phyloP scores from a whole-genome alignment of 2,888 invertebrate species.

The Coelogynopora nodosa region DNA sequence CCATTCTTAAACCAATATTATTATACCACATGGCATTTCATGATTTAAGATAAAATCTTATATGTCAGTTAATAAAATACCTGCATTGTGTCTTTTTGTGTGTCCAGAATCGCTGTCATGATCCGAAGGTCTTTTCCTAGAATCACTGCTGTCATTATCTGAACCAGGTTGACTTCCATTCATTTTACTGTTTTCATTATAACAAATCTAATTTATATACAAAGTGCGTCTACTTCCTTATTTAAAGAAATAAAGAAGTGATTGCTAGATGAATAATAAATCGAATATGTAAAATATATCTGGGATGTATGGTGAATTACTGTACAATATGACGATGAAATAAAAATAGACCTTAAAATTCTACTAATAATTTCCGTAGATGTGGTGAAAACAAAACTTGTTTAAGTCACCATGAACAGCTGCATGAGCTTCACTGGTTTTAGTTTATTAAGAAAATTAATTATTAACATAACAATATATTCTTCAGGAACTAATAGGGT shows the following conservation, averaged over 20 bases:
- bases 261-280: neutral
- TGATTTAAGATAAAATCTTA: no score
- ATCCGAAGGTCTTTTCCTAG: slow-evolving; percentile 61
- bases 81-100: slow-evolving; percentile 60
- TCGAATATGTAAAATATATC: neutral
- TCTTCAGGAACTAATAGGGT: no score
- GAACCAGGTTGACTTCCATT: slow-evolving; percentile 22
- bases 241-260: neutral
- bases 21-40: no score
- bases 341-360: neutral
- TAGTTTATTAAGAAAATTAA: neutral
- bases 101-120: slow-evolving; percentile 60
- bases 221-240: neutral
- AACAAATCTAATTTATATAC: neutral
- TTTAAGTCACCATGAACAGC: neutral
- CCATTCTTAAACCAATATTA: no score
- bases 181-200: neutral
- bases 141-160: slow-evolving; percentile 51
- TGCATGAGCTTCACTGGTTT: neutral
- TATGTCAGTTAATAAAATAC: slow-evolving; percentile 45
- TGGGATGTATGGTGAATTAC: neutral
- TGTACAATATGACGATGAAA: neutral
- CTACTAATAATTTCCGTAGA: neutral
- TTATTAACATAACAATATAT: no score
- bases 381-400: neutral